Evolutionary conservation across 2,888 invertebrate genomes (phyloP).

Genomic region (Diogma glabrata): DNA sequence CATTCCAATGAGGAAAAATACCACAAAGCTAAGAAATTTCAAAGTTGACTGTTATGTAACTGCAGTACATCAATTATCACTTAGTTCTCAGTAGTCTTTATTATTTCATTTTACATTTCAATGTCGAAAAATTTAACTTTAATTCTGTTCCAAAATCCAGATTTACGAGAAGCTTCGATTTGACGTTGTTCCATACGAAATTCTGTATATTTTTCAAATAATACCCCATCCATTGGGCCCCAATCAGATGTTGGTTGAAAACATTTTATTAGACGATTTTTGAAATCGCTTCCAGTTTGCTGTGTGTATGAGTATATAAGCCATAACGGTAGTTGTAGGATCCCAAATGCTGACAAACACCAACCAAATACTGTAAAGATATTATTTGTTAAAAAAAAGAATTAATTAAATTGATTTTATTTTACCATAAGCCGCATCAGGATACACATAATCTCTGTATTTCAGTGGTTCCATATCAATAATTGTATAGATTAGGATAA

Average conservation of each 20-base stretch:
- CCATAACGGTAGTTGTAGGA: slow-evolving; percentile 40
- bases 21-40: no score
- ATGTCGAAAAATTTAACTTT: no score
- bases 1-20: no score
- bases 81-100: no score
- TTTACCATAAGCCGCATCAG: slow-evolving; percentile 49
- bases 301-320: slow-evolving; percentile 30
- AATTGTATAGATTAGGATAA: slow-evolving; percentile 61
- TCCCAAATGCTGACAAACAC: slow-evolving; percentile 39
- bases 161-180: neutral
- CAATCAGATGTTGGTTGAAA: slow-evolving; percentile 42
- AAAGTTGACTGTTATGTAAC: no score
- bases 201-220: slow-evolving; percentile 43
- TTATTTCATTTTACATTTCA: no score
- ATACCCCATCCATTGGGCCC: slow-evolving; percentile 42
- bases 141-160: no score
- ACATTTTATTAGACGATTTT: slow-evolving; percentile 31
- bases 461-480: slow-evolving; percentile 45
- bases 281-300: neutral
- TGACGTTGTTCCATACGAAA: neutral
- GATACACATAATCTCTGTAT: slow-evolving; percentile 49
- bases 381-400: neutral
- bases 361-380: slow-evolving; percentile 34
- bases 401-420: neutral
- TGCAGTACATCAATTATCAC: no score